Conservation (phyloP, 1,140 invertebrate species). For the Mactra quadrangularis region DNA sequence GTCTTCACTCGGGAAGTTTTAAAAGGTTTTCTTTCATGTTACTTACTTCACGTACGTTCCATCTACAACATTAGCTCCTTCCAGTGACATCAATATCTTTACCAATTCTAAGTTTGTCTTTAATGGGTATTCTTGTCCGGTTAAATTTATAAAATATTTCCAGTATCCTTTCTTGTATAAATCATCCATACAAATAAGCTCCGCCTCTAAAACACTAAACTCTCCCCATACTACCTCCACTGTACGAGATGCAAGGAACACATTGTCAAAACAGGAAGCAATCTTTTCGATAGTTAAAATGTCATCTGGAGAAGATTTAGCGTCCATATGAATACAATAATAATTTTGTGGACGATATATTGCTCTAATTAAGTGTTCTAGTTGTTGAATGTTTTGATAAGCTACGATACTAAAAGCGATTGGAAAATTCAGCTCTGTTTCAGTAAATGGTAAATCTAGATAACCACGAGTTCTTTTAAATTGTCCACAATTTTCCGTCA, state of each 20-base stretch:
- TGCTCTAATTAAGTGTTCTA: constrained; percentile 74
- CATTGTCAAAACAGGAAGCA: constrained; percentile 75
- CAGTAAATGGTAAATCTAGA: constrained; percentile 29
- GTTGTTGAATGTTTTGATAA: constrained; percentile 72
- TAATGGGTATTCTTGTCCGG: constrained; percentile 70
- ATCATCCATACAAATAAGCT: constrained; percentile 76
- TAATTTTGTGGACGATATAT: constrained; percentile 80
- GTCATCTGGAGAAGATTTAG: constrained; percentile 63
- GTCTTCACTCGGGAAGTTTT: too few relatives aligned
- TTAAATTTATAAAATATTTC: too few relatives aligned
- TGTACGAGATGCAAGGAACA: constrained; percentile 72
- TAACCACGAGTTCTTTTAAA: constrained; percentile 60
- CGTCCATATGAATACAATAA: constrained; percentile 81
- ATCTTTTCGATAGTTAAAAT: constrained; percentile 64
- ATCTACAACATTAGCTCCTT: constrained; percentile 40
- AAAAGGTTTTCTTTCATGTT: too few relatives aligned
- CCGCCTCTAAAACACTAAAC: constrained; percentile 67
- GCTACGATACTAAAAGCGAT: constrained; percentile 73
- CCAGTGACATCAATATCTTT: constrained; percentile 60
- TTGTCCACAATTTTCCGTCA: constrained; percentile 50
- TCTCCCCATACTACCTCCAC: constrained; percentile 68
- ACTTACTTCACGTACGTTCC: not conserved
- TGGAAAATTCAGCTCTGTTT: constrained; percentile 72
- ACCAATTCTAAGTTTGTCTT: constrained; percentile 66
- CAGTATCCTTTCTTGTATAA: constrained; percentile 65